Evolutionary conservation across 2,888 invertebrate genomes (phyloP), one percentile per base, ranked within the genome.

Genomic region (Endotricha flammealis): DNA sequence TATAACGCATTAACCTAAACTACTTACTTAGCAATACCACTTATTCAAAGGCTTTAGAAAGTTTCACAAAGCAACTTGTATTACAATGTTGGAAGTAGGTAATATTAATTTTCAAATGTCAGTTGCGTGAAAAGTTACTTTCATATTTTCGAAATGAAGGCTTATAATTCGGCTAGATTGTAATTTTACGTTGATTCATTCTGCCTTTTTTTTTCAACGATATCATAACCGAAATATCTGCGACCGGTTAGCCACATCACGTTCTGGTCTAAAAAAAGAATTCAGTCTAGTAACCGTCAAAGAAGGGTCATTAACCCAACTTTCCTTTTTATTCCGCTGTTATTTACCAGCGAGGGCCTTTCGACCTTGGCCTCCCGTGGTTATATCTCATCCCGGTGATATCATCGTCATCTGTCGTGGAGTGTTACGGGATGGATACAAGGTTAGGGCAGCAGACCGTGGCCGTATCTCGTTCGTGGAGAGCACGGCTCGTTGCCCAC

Each of bases 371-470:
- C 70, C 69, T 62, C 54, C 46, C 65, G 55, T 50, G 53, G 53
- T 51, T 50, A 58, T 61, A 63, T 53, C 65, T 67, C 64, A 57
- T 43, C 53, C 49, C 44, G 67, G 58, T 85, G 83, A 86, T 82
- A 78, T 85, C 81, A 83, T 65, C 55, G 48, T 60, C 66, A 64
- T 64, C 52, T 54, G 58, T 48, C 50, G 64, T 61, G 80, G 79
- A 78, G 62, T 48, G 64, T n/a, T 52, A 56, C 70, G 67, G 80
- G 79, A 80, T 73, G 64, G 66, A 60, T 65, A 73, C 82, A 85
- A 85, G 85, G 85, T 81, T 77, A 66, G 63, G 48, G 50, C 72
- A 69, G 53, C 74, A 75, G 83, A 85, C 81, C 83, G 82, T 82
- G 68, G 64, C 77, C 58, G 57, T 52, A 64, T 66, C 72, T 74